Evolutionary conservation across 2,113 vertebrate species (phyloP).

Genomic region (Pangasianodon gigas): DNA sequence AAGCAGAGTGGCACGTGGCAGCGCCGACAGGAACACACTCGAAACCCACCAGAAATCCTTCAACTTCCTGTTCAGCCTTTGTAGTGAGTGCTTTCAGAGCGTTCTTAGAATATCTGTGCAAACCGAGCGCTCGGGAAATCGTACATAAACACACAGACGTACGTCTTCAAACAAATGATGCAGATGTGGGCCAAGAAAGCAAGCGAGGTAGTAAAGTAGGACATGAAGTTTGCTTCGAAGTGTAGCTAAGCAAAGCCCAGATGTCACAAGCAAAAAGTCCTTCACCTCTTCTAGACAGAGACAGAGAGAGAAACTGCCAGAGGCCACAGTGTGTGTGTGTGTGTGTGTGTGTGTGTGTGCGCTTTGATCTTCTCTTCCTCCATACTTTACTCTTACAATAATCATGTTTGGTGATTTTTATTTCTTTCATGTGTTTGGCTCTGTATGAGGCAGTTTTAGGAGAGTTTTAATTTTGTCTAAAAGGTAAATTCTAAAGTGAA

Average conservation of each 20-base stretch:
- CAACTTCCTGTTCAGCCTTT: constrained; percentile 43
- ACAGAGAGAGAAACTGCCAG: constrained; percentile 56
- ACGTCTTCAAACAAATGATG: constrained; percentile 35
- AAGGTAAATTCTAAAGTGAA: not conserved
- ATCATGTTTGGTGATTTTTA: constrained; percentile 58
- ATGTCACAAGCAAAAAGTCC: constrained; percentile 61
- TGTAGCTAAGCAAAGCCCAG: constrained; percentile 57
- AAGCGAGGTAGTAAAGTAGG: constrained; percentile 65
- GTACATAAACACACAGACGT: not conserved
- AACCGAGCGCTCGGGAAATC: not conserved
- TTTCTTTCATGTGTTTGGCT: constrained; percentile 56
- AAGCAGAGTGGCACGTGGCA: constrained; percentile 23
- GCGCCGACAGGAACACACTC: constrained; percentile 3
- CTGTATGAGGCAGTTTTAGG: not conserved
- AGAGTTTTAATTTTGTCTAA: not conserved
- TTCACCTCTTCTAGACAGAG: constrained; percentile 63
- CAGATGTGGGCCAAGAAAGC: constrained; percentile 47
- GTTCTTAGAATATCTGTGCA: constrained; percentile 31
- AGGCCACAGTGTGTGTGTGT: constrained; percentile 52
- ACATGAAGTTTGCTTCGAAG: constrained; percentile 68
- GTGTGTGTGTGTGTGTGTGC: constrained; percentile 32
- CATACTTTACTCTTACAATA: constrained; percentile 59
- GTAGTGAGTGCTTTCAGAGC: constrained; percentile 33
- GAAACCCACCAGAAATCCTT: constrained; percentile 18
- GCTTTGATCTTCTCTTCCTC: constrained; percentile 66